phyloP scores from a whole-genome alignment of 2,888 invertebrate genomes.

The Drosophila greeni region DNA sequence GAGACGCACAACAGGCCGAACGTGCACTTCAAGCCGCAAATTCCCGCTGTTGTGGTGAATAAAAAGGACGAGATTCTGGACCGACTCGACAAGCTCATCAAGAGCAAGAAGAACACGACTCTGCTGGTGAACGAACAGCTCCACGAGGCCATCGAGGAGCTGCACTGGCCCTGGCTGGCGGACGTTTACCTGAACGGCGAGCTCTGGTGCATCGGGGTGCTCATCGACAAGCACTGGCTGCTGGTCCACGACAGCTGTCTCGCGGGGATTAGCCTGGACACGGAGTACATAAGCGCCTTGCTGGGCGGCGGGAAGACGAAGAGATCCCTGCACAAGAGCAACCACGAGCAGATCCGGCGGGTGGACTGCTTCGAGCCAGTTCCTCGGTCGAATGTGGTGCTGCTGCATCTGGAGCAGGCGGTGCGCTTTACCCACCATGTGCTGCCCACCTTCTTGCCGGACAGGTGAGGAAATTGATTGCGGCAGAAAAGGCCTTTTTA shows the following conservation, averaged over 20 bases:
- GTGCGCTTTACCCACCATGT: conserved; percentile 83
- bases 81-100: conserved; percentile 66
- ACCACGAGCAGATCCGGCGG: conserved; percentile 84
- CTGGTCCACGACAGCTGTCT: conserved; percentile 82
- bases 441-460: conserved; percentile 82
- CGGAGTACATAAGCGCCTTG: conserved; percentile 83
- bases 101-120: conserved; percentile 69
- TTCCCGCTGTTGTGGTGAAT: conserved; percentile 49
- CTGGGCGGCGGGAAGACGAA: conserved; percentile 85
- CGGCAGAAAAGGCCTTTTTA: no score
- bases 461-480: conserved; percentile 53
- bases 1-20: conserved; percentile 63
- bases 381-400: conserved; percentile 81
- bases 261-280: conserved; percentile 79
- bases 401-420: conserved; percentile 83
- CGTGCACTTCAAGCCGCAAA: conserved; percentile 67
- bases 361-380: conserved; percentile 82
- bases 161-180: conserved; percentile 86
- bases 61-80: conserved; percentile 71
- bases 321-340: conserved; percentile 81
- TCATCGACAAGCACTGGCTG: conserved; percentile 85
- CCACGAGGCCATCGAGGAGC: conserved; percentile 74
- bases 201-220: conserved; percentile 84
- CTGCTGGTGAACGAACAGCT: conserved; percentile 73
- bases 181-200: conserved; percentile 85